Percentiles rank a stretch among this genome's conserved stretches.
phyloP scores from a whole-genome alignment of 2,888 invertebrate species.

The Caenorhabditis drosophilae region DNA sequence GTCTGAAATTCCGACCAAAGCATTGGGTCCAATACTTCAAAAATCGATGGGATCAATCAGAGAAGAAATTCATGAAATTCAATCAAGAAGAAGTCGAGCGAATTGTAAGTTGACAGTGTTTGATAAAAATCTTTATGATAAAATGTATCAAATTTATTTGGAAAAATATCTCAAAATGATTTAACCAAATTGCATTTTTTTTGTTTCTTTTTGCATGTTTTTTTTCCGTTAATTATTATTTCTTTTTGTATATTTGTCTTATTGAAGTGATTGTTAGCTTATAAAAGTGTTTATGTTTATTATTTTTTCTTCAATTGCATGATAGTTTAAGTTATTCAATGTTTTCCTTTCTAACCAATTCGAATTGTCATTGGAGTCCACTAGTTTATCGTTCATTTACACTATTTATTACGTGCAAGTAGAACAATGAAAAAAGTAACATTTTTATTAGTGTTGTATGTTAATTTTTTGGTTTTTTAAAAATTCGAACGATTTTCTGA shows the following conservation, averaged over 20 bases:
- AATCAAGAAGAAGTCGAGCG: conserved; percentile 58
- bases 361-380: no score
- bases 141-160: conserved; percentile 19
- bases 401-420: no score
- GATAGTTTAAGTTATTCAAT: no score
- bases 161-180: conserved; percentile 7
- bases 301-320: conserved; percentile 6
- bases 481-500: no score
- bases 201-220: neutral
- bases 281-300: conserved; percentile 7
- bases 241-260: conserved; percentile 2
- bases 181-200: conserved; percentile 10
- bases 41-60: conserved; percentile 64
- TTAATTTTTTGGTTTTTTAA: no score
- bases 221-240: neutral
- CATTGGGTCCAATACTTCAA: conserved; percentile 64
- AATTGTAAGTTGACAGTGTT: conserved; percentile 40
- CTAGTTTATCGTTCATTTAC: no score
- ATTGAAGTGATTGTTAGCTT: neutral
- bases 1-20: conserved; percentile 59
- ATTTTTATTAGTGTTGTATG: no score
- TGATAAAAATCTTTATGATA: conserved; percentile 22
- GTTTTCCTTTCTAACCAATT: no score
- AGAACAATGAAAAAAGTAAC: no score
- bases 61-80: conserved; percentile 65